Conservation (phyloP, 2,888 invertebrate species). For the Drosophila infuscata region DNA sequence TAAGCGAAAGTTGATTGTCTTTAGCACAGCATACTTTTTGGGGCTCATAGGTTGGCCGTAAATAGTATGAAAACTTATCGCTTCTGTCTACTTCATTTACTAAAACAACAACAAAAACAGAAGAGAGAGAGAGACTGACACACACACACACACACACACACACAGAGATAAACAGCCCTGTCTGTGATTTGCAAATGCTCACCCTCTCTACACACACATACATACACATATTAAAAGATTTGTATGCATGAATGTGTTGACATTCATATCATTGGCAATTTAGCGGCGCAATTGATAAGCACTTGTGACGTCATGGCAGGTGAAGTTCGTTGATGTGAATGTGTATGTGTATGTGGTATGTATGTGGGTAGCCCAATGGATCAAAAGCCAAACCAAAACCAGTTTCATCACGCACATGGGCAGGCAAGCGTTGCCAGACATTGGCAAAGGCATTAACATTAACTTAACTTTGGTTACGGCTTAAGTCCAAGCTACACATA, state of each 20-base stretch:
- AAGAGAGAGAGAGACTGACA: slow-evolving; percentile 14
- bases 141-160: slow-evolving; percentile 14
- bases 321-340: slow-evolving; percentile 11
- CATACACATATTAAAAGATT: neutral
- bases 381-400: slow-evolving; percentile 37
- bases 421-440: slow-evolving; percentile 55
- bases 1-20: neutral
- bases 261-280: slow-evolving; percentile 34
- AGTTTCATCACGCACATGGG: slow-evolving; percentile 52
- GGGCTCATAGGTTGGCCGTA: slow-evolving; percentile 2
- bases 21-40: slow-evolving; percentile 32
- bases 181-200: slow-evolving; percentile 18
- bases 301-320: slow-evolving; percentile 56
- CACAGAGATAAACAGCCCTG: neutral
- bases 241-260: neutral
- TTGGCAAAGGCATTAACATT: slow-evolving; percentile 32
- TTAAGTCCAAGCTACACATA: slow-evolving; percentile 9
- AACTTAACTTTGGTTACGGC: slow-evolving; percentile 46
- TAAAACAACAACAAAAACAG: slow-evolving; percentile 6
- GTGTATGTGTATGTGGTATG: neutral
- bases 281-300: slow-evolving; percentile 46
- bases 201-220: neutral
- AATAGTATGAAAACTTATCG: neutral
- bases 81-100: slow-evolving; percentile 10
- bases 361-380: slow-evolving; percentile 23